These are phyloP conservation scores for Synanthedon andrenaeformis DNA, from an alignment of 2,888 invertebrate species.

Conservation along the genomic window DNA sequence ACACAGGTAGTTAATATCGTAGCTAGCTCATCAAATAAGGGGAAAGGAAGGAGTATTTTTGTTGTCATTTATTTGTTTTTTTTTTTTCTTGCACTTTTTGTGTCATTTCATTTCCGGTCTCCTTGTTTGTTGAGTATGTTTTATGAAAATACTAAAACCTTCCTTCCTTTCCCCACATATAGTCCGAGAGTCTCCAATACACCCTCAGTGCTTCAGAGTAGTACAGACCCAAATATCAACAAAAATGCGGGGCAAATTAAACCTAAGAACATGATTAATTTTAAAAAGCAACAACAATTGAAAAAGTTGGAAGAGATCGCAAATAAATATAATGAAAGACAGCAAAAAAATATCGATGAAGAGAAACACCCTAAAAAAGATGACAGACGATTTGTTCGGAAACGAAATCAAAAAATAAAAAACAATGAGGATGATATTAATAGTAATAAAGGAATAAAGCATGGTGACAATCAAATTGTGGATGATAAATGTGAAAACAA, in stretches of 20 bases:
- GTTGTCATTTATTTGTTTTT: constrained; percentile 5
- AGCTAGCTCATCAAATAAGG: constrained; percentile 48
- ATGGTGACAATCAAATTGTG: neutral
- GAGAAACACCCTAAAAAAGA: neutral
- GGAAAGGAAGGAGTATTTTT: constrained; percentile 53
- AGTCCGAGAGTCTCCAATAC: constrained; percentile 38
- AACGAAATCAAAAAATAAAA: neutral
- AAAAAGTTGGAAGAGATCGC: constrained; percentile 54
- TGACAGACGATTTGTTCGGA: no score
- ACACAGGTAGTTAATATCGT: no score
- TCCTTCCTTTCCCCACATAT: constrained; percentile 62
- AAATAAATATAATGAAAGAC: constrained; percentile 41
- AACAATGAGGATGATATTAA: neutral
- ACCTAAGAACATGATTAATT: constrained; percentile 26
- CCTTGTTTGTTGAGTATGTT: constrained; percentile 50
- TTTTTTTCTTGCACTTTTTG: constrained; percentile 5
- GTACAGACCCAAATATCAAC: constrained; percentile 33
- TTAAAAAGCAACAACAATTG: constrained; percentile 44
- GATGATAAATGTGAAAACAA: neutral
- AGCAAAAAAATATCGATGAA: constrained; percentile 17
- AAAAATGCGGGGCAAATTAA: constrained; percentile 24
- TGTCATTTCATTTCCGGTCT: constrained; percentile 41
- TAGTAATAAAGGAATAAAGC: neutral
- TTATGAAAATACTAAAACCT: constrained; percentile 15
- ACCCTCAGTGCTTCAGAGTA: constrained; percentile 33